These are phyloP conservation scores for Tortrix viridana DNA, from an alignment of 2,888 invertebrate genomes.

Conservation along the genomic window DNA sequence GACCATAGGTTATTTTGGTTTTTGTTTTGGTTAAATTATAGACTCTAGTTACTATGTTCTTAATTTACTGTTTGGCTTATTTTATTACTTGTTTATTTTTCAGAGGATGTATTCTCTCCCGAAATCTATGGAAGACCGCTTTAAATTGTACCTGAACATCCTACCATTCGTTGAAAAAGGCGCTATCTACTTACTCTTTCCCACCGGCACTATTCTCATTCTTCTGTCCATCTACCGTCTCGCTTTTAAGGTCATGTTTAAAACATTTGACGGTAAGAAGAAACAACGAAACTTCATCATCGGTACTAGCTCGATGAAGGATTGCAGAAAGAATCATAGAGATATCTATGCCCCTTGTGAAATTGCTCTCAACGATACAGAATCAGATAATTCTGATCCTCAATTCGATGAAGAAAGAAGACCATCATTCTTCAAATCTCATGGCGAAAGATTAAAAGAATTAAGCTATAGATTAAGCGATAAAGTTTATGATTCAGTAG, in stretches of 20 bases:
- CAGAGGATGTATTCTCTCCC: constrained; percentile 90
- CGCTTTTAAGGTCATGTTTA: constrained; percentile 77
- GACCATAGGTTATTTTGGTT: too few relatives aligned
- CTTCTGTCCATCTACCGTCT: constrained; percentile 76
- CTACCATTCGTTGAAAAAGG: constrained; percentile 86
- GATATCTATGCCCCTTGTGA: constrained; percentile 72
- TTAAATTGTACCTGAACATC: constrained; percentile 89
- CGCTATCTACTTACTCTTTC: constrained; percentile 82
- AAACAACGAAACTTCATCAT: constrained; percentile 54
- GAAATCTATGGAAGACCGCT: constrained; percentile 84
- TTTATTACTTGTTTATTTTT: constrained; percentile 46
- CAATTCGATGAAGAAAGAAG: constrained; percentile 49
- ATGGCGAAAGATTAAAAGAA: constrained; percentile 63
- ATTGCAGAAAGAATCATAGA: constrained; percentile 49
- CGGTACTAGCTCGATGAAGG: constrained; percentile 54
- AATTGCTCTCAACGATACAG: constrained; percentile 62
- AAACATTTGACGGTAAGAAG: constrained; percentile 54
- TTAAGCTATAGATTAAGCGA: constrained; percentile 61
- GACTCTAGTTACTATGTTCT: too few relatives aligned
- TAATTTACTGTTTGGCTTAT: not conserved
- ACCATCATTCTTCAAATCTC: constrained; percentile 50
- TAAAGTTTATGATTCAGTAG: constrained; percentile 68
- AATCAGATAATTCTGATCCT: constrained; percentile 56
- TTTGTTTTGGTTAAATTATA: too few relatives aligned
- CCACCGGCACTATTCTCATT: constrained; percentile 79